Evolutionary conservation across 2,797 vertebrate species (phyloP).

Genomic region (Ispidina picta): DNA sequence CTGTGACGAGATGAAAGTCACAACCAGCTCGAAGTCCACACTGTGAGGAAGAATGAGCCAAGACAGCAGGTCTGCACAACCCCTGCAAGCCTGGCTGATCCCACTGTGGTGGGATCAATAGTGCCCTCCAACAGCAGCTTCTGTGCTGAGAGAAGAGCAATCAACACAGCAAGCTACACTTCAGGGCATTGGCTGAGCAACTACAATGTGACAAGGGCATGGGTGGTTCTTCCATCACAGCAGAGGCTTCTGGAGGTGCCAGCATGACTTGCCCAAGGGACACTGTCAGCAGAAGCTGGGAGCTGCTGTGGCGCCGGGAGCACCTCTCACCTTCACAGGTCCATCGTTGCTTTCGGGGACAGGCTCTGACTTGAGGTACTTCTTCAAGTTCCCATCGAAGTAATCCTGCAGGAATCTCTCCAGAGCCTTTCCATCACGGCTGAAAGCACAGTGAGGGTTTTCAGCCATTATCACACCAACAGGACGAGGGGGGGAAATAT

Average conservation of each 20-base stretch:
- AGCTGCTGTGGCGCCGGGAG: neutral
- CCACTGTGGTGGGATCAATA: neutral
- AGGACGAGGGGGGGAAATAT: neutral
- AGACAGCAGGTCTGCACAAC: neutral
- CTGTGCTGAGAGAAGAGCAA: neutral
- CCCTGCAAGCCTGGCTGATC: neutral
- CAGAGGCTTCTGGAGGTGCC: neutral
- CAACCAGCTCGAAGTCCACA: neutral
- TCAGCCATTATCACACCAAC: neutral
- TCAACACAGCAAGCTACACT: neutral
- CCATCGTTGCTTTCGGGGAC: conserved; percentile 93
- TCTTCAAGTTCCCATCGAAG: conserved; percentile 92
- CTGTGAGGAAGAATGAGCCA: neutral
- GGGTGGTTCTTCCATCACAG: neutral
- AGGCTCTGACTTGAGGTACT: conserved; percentile 94
- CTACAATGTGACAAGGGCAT: neutral
- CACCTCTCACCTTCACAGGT: conserved; percentile 89
- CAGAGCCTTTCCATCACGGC: conserved; percentile 93
- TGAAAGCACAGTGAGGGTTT: conserved; percentile 61
- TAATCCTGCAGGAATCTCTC: conserved; percentile 93
- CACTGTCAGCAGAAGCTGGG: neutral
- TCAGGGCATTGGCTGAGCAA: neutral
- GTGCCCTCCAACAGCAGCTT: neutral
- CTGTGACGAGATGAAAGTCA: neutral
- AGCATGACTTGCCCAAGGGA: accelerated